phyloP scores from a whole-genome alignment of 2,888 invertebrate genomes.

The Nectonema munidae region DNA sequence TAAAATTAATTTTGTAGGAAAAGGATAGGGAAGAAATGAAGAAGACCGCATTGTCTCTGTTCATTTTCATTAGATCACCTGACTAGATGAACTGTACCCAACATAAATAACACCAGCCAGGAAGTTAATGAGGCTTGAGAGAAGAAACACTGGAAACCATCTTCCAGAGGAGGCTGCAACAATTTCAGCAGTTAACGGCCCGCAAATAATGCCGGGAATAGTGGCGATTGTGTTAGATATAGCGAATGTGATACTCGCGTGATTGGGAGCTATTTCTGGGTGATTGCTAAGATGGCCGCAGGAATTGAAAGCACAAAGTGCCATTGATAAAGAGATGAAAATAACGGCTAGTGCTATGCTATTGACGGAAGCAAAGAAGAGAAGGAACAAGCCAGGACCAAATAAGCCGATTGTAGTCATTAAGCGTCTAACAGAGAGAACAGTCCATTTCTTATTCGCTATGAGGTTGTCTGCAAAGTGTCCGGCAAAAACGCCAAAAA shows the following conservation, averaged over 20 bases:
- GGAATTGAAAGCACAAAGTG: conserved; percentile 38
- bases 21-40: no score
- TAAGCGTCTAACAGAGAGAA: conserved; percentile 34
- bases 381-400: conserved; percentile 36
- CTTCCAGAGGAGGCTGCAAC: conserved; percentile 36
- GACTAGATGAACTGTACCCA: conserved; percentile 31
- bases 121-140: conserved; percentile 38
- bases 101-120: conserved; percentile 38
- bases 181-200: conserved; percentile 39
- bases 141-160: conserved; percentile 39
- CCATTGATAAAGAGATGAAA: conserved; percentile 39
- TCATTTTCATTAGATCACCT: not conserved
- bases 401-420: conserved; percentile 39
- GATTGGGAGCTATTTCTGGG: conserved; percentile 41
- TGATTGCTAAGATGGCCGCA: conserved; percentile 43
- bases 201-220: conserved; percentile 39
- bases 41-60: not conserved
- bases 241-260: conserved; percentile 41
- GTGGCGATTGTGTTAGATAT: conserved; percentile 42
- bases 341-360: conserved; percentile 35
- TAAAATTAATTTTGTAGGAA: no score
- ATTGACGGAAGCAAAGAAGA: conserved; percentile 37
- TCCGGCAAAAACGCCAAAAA: conserved; percentile 37
- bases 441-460: conserved; percentile 31
- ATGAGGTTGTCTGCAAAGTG: conserved; percentile 37